Conservation (phyloP, 2,888 invertebrate genomes). For the Melitaea athalia region DNA sequence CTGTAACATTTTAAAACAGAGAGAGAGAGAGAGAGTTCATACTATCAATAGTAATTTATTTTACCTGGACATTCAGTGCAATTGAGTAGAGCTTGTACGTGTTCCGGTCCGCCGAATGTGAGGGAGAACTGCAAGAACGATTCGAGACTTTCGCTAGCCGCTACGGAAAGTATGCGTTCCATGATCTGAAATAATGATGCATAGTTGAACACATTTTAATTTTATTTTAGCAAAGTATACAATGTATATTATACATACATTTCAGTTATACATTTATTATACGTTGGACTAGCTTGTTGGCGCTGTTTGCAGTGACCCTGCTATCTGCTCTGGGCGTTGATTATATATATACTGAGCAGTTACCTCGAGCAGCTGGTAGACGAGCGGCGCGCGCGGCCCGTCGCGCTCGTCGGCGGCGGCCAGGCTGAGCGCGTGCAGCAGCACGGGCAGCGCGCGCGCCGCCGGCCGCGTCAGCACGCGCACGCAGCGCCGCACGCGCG, state of each 20-base stretch:
- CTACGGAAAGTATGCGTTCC: conserved; percentile 96
- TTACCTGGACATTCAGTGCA: conserved; percentile 88
- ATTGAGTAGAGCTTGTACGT: conserved; percentile 91
- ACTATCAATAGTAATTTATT: not conserved
- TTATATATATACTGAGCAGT: no score
- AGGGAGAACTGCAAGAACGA: conserved; percentile 93
- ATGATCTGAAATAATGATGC: conserved; percentile 85
- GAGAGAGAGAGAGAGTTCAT: not conserved
- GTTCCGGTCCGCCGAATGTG: conserved; percentile 94
- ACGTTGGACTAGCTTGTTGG: no score
- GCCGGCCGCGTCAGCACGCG: conserved; percentile 93
- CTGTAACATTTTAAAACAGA: not conserved
- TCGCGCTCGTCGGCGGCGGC: conserved; percentile 83
- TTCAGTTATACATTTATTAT: not conserved
- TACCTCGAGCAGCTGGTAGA: conserved; percentile 94
- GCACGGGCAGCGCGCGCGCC: conserved; percentile 90
- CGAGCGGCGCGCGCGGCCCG: conserved; percentile 88
- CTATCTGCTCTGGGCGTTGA: no score
- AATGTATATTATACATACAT: no score
- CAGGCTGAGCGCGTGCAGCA: conserved; percentile 92
- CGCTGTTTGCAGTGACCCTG: no score
- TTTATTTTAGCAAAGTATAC: no score
- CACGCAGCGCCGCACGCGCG: conserved; percentile 94
- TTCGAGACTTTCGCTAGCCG: conserved; percentile 92
- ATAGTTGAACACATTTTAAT: no score